Conservation (phyloP, 2,888 invertebrate genomes). For the Pachydiplax longipennis region DNA sequence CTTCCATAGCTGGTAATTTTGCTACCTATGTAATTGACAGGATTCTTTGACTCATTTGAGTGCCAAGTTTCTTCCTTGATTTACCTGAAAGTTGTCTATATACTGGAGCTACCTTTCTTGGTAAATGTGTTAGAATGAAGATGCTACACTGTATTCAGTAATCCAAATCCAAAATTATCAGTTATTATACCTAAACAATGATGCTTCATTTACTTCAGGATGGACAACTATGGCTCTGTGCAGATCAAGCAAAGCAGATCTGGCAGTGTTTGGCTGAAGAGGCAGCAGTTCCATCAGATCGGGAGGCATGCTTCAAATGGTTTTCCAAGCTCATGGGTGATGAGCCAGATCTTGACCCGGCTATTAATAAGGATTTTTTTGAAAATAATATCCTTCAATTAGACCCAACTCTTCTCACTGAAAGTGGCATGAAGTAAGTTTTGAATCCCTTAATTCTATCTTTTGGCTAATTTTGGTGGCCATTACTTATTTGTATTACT, state of each 20-base stretch:
- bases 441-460: slow-evolving; percentile 46
- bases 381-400: slow-evolving; percentile 91
- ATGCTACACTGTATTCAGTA: no score
- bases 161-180: no score
- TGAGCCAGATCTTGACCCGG: slow-evolving; percentile 95
- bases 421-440: slow-evolving; percentile 90
- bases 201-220: slow-evolving; percentile 64
- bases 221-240: slow-evolving; percentile 95
- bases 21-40: no score
- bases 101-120: no score
- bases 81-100: no score
- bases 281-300: slow-evolving; percentile 89
- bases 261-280: slow-evolving; percentile 96
- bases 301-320: slow-evolving; percentile 98
- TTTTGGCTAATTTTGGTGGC: no score
- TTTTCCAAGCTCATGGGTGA: slow-evolving; percentile 97
- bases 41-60: no score
- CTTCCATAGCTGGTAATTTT: no score
- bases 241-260: slow-evolving; percentile 95
- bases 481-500: no score
- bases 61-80: no score
- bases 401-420: slow-evolving; percentile 89
- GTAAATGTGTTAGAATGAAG: no score
- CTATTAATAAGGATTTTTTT: slow-evolving; percentile 95
- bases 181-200: no score